These are phyloP conservation scores for Aleiodes alternator DNA, from an alignment of 2,888 invertebrate genomes.

Conservation along the genomic window DNA sequence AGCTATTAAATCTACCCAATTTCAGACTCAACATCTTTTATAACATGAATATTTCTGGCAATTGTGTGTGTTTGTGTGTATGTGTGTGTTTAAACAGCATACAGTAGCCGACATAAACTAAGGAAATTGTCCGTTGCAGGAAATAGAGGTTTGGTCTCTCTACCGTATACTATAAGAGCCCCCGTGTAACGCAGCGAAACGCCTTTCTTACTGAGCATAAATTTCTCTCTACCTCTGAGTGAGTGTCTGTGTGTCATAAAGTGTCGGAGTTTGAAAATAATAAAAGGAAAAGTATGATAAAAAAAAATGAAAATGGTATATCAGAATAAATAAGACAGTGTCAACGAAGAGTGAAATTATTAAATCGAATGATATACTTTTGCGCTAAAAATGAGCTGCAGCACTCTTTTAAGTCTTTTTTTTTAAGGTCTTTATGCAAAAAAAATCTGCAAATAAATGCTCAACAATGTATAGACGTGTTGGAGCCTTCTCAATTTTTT, in stretches of 20 bases:
- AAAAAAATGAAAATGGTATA: background rate
- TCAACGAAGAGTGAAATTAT: constrained; percentile 13
- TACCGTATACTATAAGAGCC: background rate
- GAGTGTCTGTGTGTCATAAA: constrained; percentile 38
- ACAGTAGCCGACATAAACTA: constrained; percentile 9
- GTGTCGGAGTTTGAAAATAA: constrained; percentile 44
- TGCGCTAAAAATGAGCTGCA: background rate
- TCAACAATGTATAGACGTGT: too few relatives aligned
- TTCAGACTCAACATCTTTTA: too few relatives aligned
- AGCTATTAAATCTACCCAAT: too few relatives aligned
- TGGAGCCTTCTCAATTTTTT: too few relatives aligned
- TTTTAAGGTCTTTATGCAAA: too few relatives aligned
- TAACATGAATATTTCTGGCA: too few relatives aligned
- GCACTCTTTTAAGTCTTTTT: too few relatives aligned
- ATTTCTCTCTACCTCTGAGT: too few relatives aligned
- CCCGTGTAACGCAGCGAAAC: constrained; percentile 21
- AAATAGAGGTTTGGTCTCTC: constrained; percentile 19
- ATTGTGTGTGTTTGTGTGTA: background rate
- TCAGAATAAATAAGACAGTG: constrained; percentile 21
- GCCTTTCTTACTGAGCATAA: constrained; percentile 7
- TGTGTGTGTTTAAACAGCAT: background rate
- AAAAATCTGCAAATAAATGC: too few relatives aligned
- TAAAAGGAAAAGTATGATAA: constrained; percentile 44
- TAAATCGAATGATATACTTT: too few relatives aligned
- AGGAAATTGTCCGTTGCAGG: constrained; percentile 37